These are phyloP conservation scores for Tridacna gigas DNA, from an alignment of 2,888 invertebrate species.

Conservation along the genomic window DNA sequence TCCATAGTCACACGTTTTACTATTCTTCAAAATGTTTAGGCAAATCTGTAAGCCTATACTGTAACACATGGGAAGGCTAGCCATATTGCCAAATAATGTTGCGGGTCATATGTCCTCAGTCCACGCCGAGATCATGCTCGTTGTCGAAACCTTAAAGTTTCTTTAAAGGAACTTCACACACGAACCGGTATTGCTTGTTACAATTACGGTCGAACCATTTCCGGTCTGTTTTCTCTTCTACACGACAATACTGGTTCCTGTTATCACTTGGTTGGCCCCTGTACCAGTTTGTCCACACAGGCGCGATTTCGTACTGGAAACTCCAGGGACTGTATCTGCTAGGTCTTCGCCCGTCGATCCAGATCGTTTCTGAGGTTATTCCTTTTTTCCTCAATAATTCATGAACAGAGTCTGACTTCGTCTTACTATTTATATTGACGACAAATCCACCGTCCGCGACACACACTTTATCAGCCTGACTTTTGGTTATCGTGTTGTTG, in stretches of 20 bases:
- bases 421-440: slow-evolving; percentile 11
- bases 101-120: no score
- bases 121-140: no score
- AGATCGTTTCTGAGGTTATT: slow-evolving; percentile 9
- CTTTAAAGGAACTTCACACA: neutral
- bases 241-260: slow-evolving; percentile 1
- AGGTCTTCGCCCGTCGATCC: slow-evolving; percentile 9
- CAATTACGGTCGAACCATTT: slow-evolving; percentile 26
- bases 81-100: no score
- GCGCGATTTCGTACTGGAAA: slow-evolving; percentile 9
- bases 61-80: no score
- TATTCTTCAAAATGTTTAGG: no score
- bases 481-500: neutral
- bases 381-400: neutral
- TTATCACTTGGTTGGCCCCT: slow-evolving; percentile 5
- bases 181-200: neutral
- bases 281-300: slow-evolving; percentile 18
- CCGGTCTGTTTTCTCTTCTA: slow-evolving; percentile 2
- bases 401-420: slow-evolving; percentile 12
- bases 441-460: slow-evolving; percentile 3
- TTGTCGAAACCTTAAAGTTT: neutral
- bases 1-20: no score
- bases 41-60: no score
- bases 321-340: neutral
- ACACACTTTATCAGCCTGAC: neutral